These are phyloP conservation scores for Polyergus mexicanus DNA, from an alignment of 1,140 invertebrate species.

Conservation along the genomic window DNA sequence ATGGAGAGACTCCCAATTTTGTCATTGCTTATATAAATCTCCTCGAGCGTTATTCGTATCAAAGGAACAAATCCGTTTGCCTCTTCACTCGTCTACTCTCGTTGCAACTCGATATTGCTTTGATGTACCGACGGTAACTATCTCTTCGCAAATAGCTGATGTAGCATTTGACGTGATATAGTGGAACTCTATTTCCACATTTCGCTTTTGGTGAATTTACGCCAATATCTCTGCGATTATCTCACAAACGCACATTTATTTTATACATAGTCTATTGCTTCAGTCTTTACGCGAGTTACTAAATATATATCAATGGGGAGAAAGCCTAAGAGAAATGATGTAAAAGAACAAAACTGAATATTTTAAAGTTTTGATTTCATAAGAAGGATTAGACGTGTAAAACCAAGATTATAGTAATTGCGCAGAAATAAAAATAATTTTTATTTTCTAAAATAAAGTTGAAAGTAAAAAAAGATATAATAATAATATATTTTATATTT, in stretches of 20 bases:
- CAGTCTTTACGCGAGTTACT: not conserved
- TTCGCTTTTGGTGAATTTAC: conserved; percentile 20
- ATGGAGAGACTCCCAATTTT: conserved; percentile 2
- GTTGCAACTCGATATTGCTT: conserved; percentile 19
- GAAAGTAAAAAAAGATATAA: not conserved
- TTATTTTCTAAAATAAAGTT: not conserved
- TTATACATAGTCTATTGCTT: not conserved
- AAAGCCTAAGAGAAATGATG: not conserved
- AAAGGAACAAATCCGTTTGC: conserved; percentile 21
- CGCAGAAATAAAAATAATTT: not conserved
- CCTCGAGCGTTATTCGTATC: not conserved
- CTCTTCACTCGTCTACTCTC: conserved; percentile 26
- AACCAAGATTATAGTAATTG: not conserved
- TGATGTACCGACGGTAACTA: conserved; percentile 25
- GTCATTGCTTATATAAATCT: not conserved
- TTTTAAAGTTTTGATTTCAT: not conserved
- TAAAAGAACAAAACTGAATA: not conserved
- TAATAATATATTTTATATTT: not conserved
- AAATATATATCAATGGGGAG: not conserved
- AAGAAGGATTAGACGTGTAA: not conserved
- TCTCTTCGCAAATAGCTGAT: conserved; percentile 17
- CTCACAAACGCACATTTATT: conserved; percentile 12
- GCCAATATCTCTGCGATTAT: conserved; percentile 2
- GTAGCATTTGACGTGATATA: not conserved
- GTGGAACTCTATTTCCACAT: conserved; percentile 8